phyloP scores from a whole-genome alignment of 2,797 vertebrate genomes.

The Xenopus petersii region DNA sequence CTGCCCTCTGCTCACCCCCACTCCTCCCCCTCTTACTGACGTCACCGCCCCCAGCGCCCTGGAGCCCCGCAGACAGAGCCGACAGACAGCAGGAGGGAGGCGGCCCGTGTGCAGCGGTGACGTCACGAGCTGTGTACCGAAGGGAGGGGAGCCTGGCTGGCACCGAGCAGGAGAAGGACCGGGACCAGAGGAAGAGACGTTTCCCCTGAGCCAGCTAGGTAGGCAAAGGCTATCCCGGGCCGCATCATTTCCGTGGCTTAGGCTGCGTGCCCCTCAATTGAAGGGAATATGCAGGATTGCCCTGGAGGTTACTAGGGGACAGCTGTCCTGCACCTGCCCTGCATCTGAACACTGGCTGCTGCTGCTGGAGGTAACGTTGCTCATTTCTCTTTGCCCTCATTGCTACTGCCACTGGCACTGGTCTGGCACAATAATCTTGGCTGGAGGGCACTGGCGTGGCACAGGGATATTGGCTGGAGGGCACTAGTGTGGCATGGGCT shows the following conservation, averaged over 20 bases:
- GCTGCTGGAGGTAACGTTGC: too few species aligned
- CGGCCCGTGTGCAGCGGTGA: conserved; percentile 24
- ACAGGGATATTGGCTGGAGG: too few species aligned
- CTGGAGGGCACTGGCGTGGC: too few species aligned
- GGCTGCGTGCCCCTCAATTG: neutral
- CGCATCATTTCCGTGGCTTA: neutral
- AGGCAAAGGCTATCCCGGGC: conserved; percentile 25
- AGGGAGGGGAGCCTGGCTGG: conserved; percentile 46
- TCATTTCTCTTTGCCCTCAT: conserved; percentile 17
- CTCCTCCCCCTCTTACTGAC: conserved; percentile 18
- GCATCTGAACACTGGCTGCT: too few species aligned
- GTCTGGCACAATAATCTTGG: too few species aligned
- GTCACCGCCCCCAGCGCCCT: conserved; percentile 31
- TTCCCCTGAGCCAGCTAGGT: conserved; percentile 39
- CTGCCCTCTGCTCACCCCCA: conserved; percentile 24
- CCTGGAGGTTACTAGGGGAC: conserved; percentile 22
- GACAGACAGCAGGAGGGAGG: conserved; percentile 47
- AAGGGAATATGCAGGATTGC: neutral
- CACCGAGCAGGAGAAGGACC: conserved; percentile 56
- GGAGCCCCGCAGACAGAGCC: conserved; percentile 47
- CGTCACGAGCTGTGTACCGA: conserved; percentile 22
- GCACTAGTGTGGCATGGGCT: too few species aligned
- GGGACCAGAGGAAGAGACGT: conserved; percentile 51
- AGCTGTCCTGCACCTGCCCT: neutral
- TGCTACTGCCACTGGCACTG: too few species aligned